Evolutionary conservation across 2,888 invertebrate genomes (phyloP).

Genomic region (Thumatha senex): DNA sequence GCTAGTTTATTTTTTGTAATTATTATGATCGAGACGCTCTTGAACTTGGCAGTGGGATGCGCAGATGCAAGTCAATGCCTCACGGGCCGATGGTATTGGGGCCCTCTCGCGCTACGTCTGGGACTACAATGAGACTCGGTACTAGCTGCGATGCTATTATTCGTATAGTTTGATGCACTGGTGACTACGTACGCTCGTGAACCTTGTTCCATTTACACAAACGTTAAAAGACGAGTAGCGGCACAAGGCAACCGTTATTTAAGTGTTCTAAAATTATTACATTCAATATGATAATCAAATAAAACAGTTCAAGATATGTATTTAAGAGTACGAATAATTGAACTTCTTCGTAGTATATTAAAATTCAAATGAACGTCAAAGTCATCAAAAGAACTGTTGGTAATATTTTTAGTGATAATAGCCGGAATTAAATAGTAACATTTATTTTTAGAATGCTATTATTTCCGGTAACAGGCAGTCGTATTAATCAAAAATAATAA

Average conservation of each 20-base stretch:
- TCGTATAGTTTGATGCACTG: constrained; percentile 63
- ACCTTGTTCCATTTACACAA: constrained; percentile 79
- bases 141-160: constrained; percentile 48
- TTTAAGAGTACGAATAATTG: not conserved
- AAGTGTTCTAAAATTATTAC: constrained; percentile 19
- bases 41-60: constrained; percentile 69
- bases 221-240: constrained; percentile 55
- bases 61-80: constrained; percentile 41
- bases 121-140: constrained; percentile 4
- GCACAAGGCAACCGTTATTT: constrained; percentile 63
- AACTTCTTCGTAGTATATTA: too few relatives aligned
- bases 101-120: constrained; percentile 24
- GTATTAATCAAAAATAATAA: too few relatives aligned
- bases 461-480: too few relatives aligned
- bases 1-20: constrained; percentile 56
- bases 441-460: too few relatives aligned
- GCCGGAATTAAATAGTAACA: too few relatives aligned
- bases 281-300: constrained; percentile 2
- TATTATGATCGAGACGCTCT: constrained; percentile 56
- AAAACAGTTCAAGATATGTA: not conserved
- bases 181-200: constrained; percentile 69
- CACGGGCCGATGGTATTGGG: constrained; percentile 32
- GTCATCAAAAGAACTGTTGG: too few relatives aligned
- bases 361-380: too few relatives aligned
- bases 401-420: too few relatives aligned